Base-by-base conservation (phyloP, 2,797 vertebrate genomes). In the Tangara arthus region DNA sequence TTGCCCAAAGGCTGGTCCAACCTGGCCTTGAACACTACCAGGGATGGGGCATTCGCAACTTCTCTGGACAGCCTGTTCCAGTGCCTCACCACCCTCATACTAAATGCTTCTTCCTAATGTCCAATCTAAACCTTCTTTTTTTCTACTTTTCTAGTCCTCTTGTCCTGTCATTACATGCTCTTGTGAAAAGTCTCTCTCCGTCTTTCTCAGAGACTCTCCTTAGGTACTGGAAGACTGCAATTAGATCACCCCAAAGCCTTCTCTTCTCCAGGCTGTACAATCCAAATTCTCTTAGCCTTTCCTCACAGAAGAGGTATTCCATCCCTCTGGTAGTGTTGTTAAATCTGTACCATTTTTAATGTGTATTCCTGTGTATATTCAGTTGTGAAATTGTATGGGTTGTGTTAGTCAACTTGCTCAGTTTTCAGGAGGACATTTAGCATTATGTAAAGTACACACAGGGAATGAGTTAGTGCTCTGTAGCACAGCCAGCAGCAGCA, bases 41-140 rank as follows among this genome's bases (percentile, higher is more conserved):
- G 61, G 34, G 30, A 41, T 32, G 22, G 6, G 24, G 12, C 21
- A 55, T 32, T 4, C 0, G 0, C 26, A 46, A 0, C 10, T 32
- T 34, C 46, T 47, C 11, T 60, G 21, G 18, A 34, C 15, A 60
- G 24, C 15, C 39, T 66, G 30, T 53, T 8, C 18, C 47, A 75
- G 18, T 35, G 39, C 5, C 53, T 73, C 26, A 47, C 34, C 18
- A 35, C 11, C 15, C 8, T 73, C 22, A 27, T 15, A 23, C 24
- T 66, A 47, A 73, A 19, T 21, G 37, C 15, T 80, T 80, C 37
- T 65, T 59, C n/a, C 44, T 30, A 37, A 50, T 50, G 30, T 13
- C 24, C 41, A 41, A 0, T 47, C 47, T 41, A 42, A 88, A 60
- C 15, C 21, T 41, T 6, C 9, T 47, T n/a, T 46, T 46, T 34